Evolutionary conservation across 53 echinoderm and acorn worm species (phyloP), one percentile per base, ranked within the genome.

Genomic region (Henricia sp.): DNA sequence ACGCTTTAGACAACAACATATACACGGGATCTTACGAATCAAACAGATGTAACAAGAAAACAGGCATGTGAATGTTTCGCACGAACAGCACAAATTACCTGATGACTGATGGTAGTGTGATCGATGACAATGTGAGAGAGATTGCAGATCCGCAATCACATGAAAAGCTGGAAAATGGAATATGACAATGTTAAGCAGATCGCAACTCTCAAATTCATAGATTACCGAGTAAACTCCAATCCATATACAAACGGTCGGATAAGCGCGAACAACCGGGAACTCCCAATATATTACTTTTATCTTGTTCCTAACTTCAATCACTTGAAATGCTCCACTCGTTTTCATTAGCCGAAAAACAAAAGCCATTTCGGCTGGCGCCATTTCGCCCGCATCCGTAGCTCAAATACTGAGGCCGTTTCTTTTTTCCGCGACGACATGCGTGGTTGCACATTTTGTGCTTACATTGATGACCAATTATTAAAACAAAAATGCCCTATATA

Each of bases 151-250:
- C 76, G 59, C 76, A 52, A 76, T 41, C 55, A 76, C 40, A 76
- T 56, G 76, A 76, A 76, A 55, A 40, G 76, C 76, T 76, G 76
- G 41, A 76, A 76, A 59, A 76, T 76, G 76, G 17, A 76, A 76
- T 43, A 58, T 58, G 42, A 56, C 39, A 76, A 57, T 41, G 76
- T 76, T 57, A 76, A n/a, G 59, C 21, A 21, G 20, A 14, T 12
- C 36, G 14, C 3, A 37, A 32, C 52, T 53, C 37, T 20, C 51
- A 71, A 32, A 32, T 9, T 68, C 71, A 70, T 34, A n/a, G 6
- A 34, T 10, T 52, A n/a, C n/a, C n/a, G n/a, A n/a, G n/a, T n/a
- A n/a, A n/a, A n/a, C n/a, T n/a, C n/a, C n/a, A n/a, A n/a, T n/a
- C n/a, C n/a, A n/a, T n/a, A n/a, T n/a, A n/a, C n/a, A n/a, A n/a